Conservation (phyloP, 2,797 vertebrate species). For the Vipera latastei region DNA sequence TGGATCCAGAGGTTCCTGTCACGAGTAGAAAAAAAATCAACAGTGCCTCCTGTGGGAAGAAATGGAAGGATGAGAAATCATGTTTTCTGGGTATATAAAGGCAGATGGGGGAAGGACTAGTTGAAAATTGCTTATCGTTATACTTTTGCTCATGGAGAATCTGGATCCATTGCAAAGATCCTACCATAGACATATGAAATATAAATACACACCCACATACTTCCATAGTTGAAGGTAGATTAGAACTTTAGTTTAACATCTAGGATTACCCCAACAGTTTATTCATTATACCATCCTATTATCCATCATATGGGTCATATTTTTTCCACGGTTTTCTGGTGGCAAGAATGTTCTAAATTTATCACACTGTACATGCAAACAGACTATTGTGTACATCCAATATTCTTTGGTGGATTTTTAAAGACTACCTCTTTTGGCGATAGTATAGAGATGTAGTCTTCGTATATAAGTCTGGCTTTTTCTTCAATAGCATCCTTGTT, state of each 20-base stretch:
- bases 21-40: neutral
- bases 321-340: neutral
- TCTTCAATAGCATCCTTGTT: constrained; percentile 84
- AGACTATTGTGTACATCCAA: neutral
- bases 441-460: constrained; percentile 98
- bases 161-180: neutral
- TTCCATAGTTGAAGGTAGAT: neutral
- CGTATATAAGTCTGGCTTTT: constrained; percentile 94
- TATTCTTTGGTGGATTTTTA: constrained; percentile 21
- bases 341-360: neutral
- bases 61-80: neutral
- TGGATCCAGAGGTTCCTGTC: neutral
- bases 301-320: neutral
- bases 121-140: neutral
- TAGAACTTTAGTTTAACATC: neutral
- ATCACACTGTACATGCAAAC: neutral
- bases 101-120: neutral
- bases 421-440: constrained; percentile 94
- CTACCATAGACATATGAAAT: neutral
- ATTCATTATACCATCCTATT: neutral
- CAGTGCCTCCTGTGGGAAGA: neutral
- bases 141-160: neutral
- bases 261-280: neutral
- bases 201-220: neutral
- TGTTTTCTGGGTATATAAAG: neutral